These are phyloP conservation scores for Eufriesea mexicana DNA, from an alignment of 1,140 invertebrate genomes.

Conservation along the genomic window DNA sequence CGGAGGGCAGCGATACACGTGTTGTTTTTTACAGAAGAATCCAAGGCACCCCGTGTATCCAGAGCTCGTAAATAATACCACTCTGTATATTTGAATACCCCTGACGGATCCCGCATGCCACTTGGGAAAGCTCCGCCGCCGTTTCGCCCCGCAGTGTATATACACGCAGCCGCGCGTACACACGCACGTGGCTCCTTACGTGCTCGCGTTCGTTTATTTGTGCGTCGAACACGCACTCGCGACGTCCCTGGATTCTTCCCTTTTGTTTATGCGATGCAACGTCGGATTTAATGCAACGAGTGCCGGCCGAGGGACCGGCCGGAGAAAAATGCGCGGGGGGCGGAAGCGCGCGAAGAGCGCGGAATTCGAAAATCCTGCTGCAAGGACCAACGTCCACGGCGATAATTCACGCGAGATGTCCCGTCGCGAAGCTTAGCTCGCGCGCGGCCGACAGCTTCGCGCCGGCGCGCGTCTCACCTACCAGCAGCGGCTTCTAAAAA, in stretches of 20 bases:
- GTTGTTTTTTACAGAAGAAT: slow-evolving; percentile 65
- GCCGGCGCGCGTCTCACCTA: slow-evolving; percentile 39
- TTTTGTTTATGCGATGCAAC: slow-evolving; percentile 61
- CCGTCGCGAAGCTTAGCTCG: slow-evolving; percentile 55
- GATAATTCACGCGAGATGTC: slow-evolving; percentile 61
- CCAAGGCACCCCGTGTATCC: slow-evolving; percentile 61
- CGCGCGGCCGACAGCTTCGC: slow-evolving; percentile 18
- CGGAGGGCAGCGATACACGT: slow-evolving; percentile 46
- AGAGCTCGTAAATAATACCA: slow-evolving; percentile 79
- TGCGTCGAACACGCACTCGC: slow-evolving; percentile 4
- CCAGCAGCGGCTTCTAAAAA: slow-evolving; percentile 44
- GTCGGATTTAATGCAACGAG: slow-evolving; percentile 67
- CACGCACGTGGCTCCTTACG: slow-evolving; percentile 1
- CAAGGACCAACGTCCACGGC: slow-evolving; percentile 31
- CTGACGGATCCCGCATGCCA: slow-evolving; percentile 78
- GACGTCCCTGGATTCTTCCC: slow-evolving; percentile 45
- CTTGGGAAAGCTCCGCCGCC: slow-evolving; percentile 61
- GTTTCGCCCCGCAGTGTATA: slow-evolving; percentile 34
- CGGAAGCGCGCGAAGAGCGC: neutral
- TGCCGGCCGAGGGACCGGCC: neutral
- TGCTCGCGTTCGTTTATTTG: slow-evolving; percentile 28
- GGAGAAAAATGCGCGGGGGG: neutral
- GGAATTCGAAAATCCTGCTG: slow-evolving; percentile 57
- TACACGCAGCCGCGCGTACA: neutral
- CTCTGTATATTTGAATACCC: slow-evolving; percentile 80